Percentiles rank a stretch among this genome's conserved stretches.
phyloP scores from a whole-genome alignment of 2,888 invertebrate genomes.

The Sacculina carcini region DNA sequence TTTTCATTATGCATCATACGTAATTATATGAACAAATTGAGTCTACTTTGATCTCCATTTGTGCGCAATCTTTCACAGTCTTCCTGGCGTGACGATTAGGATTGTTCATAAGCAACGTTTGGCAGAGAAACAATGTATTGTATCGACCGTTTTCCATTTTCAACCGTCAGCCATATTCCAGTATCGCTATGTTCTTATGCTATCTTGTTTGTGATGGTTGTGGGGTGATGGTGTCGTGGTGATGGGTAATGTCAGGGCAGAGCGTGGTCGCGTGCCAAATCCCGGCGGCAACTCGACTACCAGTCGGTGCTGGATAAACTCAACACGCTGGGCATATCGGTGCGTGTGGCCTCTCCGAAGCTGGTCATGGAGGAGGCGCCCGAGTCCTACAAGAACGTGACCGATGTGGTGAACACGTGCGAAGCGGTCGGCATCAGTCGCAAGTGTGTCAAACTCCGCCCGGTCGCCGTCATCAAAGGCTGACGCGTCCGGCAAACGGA shows the following conservation, averaged over 20 bases:
- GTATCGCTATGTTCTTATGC: neutral
- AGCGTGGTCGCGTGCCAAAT: conserved; percentile 87
- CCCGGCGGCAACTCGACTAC: conserved; percentile 80
- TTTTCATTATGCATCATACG: too few relatives aligned
- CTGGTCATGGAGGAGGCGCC: conserved; percentile 99
- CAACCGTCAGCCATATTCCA: too few relatives aligned
- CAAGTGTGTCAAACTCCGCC: conserved; percentile 81
- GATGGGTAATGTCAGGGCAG: too few relatives aligned
- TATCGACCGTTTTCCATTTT: too few relatives aligned
- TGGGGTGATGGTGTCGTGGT: conserved; percentile 11
- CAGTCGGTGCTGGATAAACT: conserved; percentile 61
- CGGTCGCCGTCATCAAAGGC: conserved; percentile 97
- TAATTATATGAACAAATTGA: too few relatives aligned
- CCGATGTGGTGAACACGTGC: conserved; percentile 95
- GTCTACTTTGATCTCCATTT: too few relatives aligned
- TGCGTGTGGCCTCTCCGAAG: conserved; percentile 94
- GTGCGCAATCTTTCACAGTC: too few relatives aligned
- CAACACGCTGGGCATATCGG: conserved; percentile 62
- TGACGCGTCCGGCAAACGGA: conserved; percentile 23
- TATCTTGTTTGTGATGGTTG: conserved; percentile 5
- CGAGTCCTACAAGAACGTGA: conserved; percentile 97
- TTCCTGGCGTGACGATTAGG: too few relatives aligned
- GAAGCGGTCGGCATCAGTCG: conserved; percentile 91
- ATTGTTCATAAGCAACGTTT: too few relatives aligned
- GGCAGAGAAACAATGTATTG: too few relatives aligned